Evolutionary conservation across 2,888 invertebrate species (phyloP).

Genomic region (Andricus curvator): DNA sequence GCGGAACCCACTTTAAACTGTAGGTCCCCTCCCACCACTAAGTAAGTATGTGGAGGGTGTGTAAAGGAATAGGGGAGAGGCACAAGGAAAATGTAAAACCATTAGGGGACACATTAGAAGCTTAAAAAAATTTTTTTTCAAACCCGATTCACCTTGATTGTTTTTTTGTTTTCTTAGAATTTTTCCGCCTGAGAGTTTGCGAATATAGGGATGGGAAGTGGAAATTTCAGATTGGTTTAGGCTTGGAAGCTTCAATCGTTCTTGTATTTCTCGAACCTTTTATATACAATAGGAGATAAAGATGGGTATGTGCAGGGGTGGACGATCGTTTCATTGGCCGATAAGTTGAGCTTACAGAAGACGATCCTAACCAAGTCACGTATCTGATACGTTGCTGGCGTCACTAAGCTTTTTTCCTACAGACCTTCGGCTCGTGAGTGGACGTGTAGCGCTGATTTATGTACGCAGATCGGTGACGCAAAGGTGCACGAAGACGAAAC

Average conservation of each 20-base stretch:
- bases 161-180: no score
- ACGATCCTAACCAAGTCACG: slow-evolving; percentile 39
- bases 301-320: slow-evolving; percentile 20
- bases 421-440: slow-evolving; percentile 31
- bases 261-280: slow-evolving; percentile 31
- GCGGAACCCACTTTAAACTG: no score
- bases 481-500: slow-evolving; percentile 15
- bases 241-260: slow-evolving; percentile 24
- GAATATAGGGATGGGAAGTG: neutral
- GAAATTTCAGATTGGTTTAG: slow-evolving; percentile 31
- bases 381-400: slow-evolving; percentile 39
- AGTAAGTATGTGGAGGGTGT: no score
- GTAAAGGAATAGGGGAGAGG: no score
- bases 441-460: slow-evolving; percentile 23
- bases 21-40: no score
- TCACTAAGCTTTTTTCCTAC: slow-evolving; percentile 40
- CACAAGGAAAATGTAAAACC: no score
- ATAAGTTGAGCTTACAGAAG: slow-evolving; percentile 37
- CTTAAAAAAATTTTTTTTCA: no score
- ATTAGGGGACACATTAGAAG: no score
- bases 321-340: slow-evolving; percentile 34
- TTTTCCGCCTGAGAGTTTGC: neutral
- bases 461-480: slow-evolving; percentile 31
- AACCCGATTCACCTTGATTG: no score
- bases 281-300: slow-evolving; percentile 38